Conservation (phyloP, 2,113 vertebrate species). For the Oryzias melastigma region DNA sequence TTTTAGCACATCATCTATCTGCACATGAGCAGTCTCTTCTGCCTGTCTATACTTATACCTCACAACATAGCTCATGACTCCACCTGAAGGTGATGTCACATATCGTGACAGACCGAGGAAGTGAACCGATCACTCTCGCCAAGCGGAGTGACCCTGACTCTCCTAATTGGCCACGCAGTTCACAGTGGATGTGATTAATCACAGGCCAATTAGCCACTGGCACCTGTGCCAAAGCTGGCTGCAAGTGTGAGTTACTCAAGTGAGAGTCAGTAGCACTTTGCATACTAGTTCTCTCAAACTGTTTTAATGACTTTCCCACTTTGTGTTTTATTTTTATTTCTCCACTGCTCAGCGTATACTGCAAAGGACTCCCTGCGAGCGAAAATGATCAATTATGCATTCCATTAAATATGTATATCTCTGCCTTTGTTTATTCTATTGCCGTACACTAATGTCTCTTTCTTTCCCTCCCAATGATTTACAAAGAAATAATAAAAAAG, state of each 20-base stretch:
- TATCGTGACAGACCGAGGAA: conserved; percentile 22
- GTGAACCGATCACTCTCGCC: conserved; percentile 23
- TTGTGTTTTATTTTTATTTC: conserved; percentile 74
- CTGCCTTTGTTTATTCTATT: conserved; percentile 73
- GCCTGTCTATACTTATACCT: neutral
- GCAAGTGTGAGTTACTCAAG: conserved; percentile 38
- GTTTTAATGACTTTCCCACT: conserved; percentile 73
- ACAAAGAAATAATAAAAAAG: conserved; percentile 47
- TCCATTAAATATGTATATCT: conserved; percentile 75
- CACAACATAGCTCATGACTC: neutral
- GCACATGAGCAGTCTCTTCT: neutral
- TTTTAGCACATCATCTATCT: no score
- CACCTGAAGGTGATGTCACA: conserved; percentile 23
- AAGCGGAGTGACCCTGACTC: conserved; percentile 29
- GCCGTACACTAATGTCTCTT: conserved; percentile 62
- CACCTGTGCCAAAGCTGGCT: conserved; percentile 48
- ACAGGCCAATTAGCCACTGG: conserved; percentile 62
- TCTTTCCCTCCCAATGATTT: conserved; percentile 50
- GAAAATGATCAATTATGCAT: conserved; percentile 75
- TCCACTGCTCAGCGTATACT: conserved; percentile 65
- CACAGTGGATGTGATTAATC: conserved; percentile 65
- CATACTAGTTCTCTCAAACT: conserved; percentile 53
- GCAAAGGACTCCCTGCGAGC: conserved; percentile 74
- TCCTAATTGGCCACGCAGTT: conserved; percentile 58
- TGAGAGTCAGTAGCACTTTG: conserved; percentile 37